These are phyloP conservation scores for Pelagia noctiluca DNA, from an alignment of 30 jellyfish, hydroid and myxozoan genomes.

Conservation along the genomic window DNA sequence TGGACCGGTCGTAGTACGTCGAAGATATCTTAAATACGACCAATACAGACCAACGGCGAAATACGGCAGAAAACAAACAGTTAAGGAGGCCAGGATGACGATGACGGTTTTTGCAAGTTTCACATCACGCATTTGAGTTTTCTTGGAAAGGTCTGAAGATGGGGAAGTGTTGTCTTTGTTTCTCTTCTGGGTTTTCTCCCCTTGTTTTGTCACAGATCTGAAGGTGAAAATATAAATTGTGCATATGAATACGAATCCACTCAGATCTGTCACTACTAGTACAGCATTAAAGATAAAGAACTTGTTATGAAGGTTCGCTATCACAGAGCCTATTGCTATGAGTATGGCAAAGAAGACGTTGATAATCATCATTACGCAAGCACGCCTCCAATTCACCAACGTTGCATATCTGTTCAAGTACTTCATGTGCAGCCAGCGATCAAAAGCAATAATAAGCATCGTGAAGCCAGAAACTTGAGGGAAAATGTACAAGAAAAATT, in stretches of 20 bases:
- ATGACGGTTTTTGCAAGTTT: slow-evolving; percentile 36
- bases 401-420: slow-evolving; percentile 53
- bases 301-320: slow-evolving; percentile 22
- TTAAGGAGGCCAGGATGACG: slow-evolving; percentile 46
- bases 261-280: slow-evolving; percentile 32
- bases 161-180: too few species aligned
- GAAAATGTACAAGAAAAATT: slow-evolving; percentile 37
- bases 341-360: slow-evolving; percentile 9
- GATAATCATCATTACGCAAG: not conserved
- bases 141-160: not conserved
- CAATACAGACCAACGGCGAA: slow-evolving; percentile 46
- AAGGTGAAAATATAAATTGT: slow-evolving; percentile 39
- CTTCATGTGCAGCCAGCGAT: slow-evolving; percentile 59
- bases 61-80: slow-evolving; percentile 48
- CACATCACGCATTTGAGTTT: slow-evolving; percentile 8
- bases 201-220: slow-evolving; percentile 32
- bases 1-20: not conserved
- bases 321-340: slow-evolving; percentile 35
- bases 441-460: slow-evolving; percentile 47
- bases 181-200: not conserved
- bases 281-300: slow-evolving; percentile 49
- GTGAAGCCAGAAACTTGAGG: slow-evolving; percentile 62
- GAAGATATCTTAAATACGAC: slow-evolving; percentile 23
- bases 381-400: slow-evolving; percentile 36
- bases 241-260: slow-evolving; percentile 33